Conservation (phyloP, 92 coral and sea anemone genomes). For the Actinernus sp. region DNA sequence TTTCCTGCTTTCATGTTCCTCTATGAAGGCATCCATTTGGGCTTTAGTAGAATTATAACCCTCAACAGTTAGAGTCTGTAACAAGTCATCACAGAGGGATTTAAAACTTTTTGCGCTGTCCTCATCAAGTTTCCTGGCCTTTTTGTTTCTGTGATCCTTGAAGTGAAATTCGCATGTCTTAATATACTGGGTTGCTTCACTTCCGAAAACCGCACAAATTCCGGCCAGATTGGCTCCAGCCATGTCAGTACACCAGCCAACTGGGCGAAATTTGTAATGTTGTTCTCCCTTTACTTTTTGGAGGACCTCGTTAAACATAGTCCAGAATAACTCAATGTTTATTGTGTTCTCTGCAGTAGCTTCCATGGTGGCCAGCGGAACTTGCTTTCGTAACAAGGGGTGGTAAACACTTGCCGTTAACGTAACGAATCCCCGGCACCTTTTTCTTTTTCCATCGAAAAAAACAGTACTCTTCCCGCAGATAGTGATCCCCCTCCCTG, state of each 20-base stretch:
- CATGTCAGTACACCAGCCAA: conserved; percentile 67
- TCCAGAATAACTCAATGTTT: conserved; percentile 16
- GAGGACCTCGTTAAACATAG: conserved; percentile 23
- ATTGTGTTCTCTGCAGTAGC: conserved; percentile 7
- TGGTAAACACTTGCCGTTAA: conserved; percentile 40
- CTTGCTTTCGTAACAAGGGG: conserved; percentile 34
- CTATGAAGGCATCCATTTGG: conserved; percentile 32
- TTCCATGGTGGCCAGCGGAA: conserved; percentile 32
- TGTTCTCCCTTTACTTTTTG: conserved; percentile 17
- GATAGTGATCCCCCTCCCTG: conserved; percentile 42
- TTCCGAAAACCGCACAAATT: conserved; percentile 26
- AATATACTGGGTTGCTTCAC: conserved; percentile 17
- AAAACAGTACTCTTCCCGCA: conserved; percentile 48
- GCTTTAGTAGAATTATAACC: conserved; percentile 47
- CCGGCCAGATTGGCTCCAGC: conserved; percentile 46
- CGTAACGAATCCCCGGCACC: conserved; percentile 41
- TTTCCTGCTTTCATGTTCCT: conserved; percentile 12
- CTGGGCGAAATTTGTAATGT: conserved; percentile 21
- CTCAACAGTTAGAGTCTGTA: conserved; percentile 25
- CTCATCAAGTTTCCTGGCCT: conserved; percentile 26
- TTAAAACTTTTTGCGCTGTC: conserved; percentile 34
- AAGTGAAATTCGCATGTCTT: conserved; percentile 57
- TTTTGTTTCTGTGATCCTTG: conserved; percentile 39
- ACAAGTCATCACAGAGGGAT: conserved; percentile 36
- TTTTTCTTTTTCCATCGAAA: conserved; percentile 38